These are phyloP conservation scores for Trichogramma evanescens DNA, from an alignment of 2,888 invertebrate genomes.

Conservation along the genomic window DNA sequence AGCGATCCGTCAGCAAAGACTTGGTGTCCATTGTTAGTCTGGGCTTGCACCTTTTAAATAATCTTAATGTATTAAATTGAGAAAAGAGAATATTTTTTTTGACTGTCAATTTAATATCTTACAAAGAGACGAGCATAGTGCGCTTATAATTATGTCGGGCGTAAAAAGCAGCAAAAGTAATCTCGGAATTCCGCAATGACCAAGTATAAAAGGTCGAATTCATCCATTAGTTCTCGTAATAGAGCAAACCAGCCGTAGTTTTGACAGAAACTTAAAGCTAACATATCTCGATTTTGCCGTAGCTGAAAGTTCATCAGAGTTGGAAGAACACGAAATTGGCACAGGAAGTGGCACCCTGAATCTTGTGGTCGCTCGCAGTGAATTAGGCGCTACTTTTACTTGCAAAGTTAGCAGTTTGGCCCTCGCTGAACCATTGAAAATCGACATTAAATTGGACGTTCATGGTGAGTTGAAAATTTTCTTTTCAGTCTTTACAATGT, in stretches of 20 bases:
- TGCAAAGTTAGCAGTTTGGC: slow-evolving; percentile 69
- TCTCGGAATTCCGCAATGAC: not conserved
- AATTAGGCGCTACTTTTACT: slow-evolving; percentile 64
- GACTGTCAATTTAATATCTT: not conserved
- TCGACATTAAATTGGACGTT: slow-evolving; percentile 61
- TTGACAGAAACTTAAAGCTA: slow-evolving; percentile 1
- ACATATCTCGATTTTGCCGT: slow-evolving; percentile 17
- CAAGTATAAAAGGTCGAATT: not conserved
- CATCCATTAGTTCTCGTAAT: not conserved
- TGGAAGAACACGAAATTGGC: slow-evolving; percentile 55
- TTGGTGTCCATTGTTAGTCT: not conserved
- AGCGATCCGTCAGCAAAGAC: not conserved
- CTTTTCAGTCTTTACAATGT: not conserved
- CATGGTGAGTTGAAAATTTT: slow-evolving; percentile 56
- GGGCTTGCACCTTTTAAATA: not conserved
- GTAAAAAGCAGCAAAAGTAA: not conserved
- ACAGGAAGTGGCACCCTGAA: slow-evolving; percentile 60
- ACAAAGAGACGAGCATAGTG: not conserved
- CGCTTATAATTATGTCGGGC: not conserved
- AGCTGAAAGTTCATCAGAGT: slow-evolving; percentile 52
- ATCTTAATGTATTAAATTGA: not conserved
- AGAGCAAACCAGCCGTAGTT: not conserved
- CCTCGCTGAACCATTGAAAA: slow-evolving; percentile 55
- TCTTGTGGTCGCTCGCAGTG: slow-evolving; percentile 62
- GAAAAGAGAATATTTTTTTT: not conserved